Percentiles rank a stretch among this genome's conserved stretches.
phyloP scores from a whole-genome alignment of 2,888 invertebrate species.

The Eupithecia abbreviata region DNA sequence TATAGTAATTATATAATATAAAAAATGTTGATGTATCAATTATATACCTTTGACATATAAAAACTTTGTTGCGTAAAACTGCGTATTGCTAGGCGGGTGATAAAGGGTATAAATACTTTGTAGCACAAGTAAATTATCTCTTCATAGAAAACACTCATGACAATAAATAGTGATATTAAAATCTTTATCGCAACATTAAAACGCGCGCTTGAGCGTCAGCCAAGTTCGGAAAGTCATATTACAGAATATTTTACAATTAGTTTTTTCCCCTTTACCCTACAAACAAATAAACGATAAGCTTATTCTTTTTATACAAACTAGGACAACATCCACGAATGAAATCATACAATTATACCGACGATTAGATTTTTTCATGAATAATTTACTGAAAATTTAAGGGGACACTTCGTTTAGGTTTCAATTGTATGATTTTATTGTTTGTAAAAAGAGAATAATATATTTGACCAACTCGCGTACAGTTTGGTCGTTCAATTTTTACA shows the following conservation, averaged over 20 bases:
- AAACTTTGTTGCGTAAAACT: constrained; percentile 34
- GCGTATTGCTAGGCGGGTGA: constrained; percentile 17
- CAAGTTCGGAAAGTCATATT: constrained; percentile 18
- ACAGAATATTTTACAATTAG: constrained; percentile 43
- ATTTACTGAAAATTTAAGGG: constrained; percentile 11
- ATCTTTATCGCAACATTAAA: constrained; percentile 34
- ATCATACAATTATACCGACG: not conserved
- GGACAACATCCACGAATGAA: not conserved
- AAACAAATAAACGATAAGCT: constrained; percentile 43
- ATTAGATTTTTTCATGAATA: not conserved
- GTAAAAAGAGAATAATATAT: constrained; percentile 43
- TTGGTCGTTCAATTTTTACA: constrained; percentile 7
- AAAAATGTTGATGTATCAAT: constrained; percentile 36
- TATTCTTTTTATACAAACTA: constrained; percentile 54
- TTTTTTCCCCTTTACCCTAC: constrained; percentile 51
- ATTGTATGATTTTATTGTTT: constrained; percentile 30
- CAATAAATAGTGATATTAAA: constrained; percentile 29
- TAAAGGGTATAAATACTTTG: constrained; percentile 9
- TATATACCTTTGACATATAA: constrained; percentile 49
- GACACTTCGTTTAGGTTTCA: not conserved
- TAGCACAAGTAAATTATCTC: constrained; percentile 15
- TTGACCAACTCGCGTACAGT: constrained; percentile 37
- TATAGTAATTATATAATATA: constrained; percentile 19
- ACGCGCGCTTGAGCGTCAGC: too few species aligned
- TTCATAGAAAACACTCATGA: constrained; percentile 26